Base-by-base conservation (phyloP, 2,113 vertebrate species). In the Holacanthus passer region DNA sequence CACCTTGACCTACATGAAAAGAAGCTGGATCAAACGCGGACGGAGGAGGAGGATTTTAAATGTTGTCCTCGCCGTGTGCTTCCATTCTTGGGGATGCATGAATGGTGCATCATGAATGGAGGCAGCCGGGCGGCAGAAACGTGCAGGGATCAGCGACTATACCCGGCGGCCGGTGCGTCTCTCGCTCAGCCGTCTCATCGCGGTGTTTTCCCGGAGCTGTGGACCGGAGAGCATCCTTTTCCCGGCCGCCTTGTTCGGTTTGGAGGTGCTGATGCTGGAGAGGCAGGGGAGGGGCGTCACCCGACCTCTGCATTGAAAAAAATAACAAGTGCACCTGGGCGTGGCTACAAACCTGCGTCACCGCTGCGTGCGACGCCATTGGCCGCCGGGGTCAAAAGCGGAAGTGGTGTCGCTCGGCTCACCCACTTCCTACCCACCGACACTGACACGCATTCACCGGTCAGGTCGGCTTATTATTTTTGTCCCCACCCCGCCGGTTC, bases 251-350 rank as follows among this genome's bases (percentile, higher is more conserved):
- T 58, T 86, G 90, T 89, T 94, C 89, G 88, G 71, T 82, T 79
- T 80, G 64, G 86, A 85, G 93, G 92, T 95, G 94, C 94, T 95
- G 95, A 95, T 94, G 94, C 89, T 94, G 91, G 82, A 71, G 85
- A 84, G 86, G 73, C 79, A 87, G 86, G 88, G 89, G 93, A 87
- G 92, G 88, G 93, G 91, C 91, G 91, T 92, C 93, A 90, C 86
- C 92, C 87, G 92, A 89, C 77, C 88, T 74, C 87, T 90, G 90
- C 86, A 76, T 82, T 85, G 74, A 83, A 82, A 88, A 83, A 78
- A 71, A 90, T 20, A 86, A 81, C 70, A 89, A 84, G 73, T 62
- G 47, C 29, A 31, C 5, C 59, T 17, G 73, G 90, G 88, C 66
- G 85, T 47, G 87, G 62, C 37, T 43, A 56, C 50, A 16, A 0